A percentile compares a stretch with the other conserved stretches of the same genome.
Evolutionary conservation across 2,113 vertebrate genomes (phyloP).

Genomic region (Erythrocercus mccallii): DNA sequence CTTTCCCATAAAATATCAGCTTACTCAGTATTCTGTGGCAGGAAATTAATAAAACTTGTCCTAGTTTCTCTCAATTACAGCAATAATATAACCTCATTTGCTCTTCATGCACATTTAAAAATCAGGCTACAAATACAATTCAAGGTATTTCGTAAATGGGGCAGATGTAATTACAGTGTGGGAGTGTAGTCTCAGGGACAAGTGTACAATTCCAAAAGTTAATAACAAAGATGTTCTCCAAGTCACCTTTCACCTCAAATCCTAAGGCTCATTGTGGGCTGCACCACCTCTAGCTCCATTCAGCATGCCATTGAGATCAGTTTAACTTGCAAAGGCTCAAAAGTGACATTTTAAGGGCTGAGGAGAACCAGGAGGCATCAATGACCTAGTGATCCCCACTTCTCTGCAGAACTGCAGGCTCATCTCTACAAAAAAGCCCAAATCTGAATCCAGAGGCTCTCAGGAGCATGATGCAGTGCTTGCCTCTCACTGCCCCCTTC

Average conservation of each 20-base stretch:
- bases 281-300: neutral
- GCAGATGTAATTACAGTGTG: neutral
- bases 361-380: neutral
- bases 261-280: neutral
- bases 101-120: conserved; percentile 31
- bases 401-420: neutral
- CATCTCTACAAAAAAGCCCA: neutral
- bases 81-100: conserved; percentile 51
- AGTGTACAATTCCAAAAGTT: neutral
- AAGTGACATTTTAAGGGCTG: neutral
- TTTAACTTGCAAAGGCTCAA: neutral
- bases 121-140: conserved; percentile 46
- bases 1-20: conserved; percentile 42
- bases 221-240: neutral
- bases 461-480: rapidly evolving
- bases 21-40: conserved; percentile 46
- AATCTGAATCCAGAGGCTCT: neutral
- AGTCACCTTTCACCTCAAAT: neutral
- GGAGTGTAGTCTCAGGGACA: neutral
- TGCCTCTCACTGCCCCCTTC: neutral
- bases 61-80: conserved; percentile 56
- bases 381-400: neutral
- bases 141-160: neutral
- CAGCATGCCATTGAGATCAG: neutral
- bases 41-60: conserved; percentile 58